Base-by-base conservation (phyloP, 2,113 vertebrate species). In the Excalfactoria chinensis region DNA sequence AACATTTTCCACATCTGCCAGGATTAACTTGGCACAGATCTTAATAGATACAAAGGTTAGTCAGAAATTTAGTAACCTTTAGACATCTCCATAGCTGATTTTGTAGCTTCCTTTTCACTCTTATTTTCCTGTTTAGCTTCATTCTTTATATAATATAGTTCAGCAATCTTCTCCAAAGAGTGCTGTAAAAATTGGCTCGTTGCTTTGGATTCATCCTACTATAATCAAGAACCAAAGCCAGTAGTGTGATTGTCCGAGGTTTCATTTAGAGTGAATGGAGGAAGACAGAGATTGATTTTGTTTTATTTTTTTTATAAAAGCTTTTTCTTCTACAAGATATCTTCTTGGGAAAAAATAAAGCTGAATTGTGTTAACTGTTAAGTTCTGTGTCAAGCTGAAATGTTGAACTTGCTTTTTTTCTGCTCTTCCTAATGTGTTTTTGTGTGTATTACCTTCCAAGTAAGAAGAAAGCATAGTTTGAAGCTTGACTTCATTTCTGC, bases 391-490 rank as follows among this genome's bases (percentile, higher is more conserved):
- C 64, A n/a, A 86, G n/a, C 48, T 90, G 43, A 75, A 90, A 68
- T 78, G 78, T 12, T 48, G 81, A 86, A 86, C 62, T 81, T 35
- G 37, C 5, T 23, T 90, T 87, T 30, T 90, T 95, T 23, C 44
- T 87, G 5, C 58, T 80, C 21, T 53, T 92, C 80, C 88, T 90
- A 60, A n/a, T 63, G 49, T 46, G 41, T 41, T 20, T 7, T 21
- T 4, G 5, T 80, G 35, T 79, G 21, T 11, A 71, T 79, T 78
- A 64, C 25, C 20, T 86, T 93, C 73, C 17, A 55, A 88, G 9
- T 49, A 88, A 87, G 79, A 83, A 83, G 60, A 64, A 86, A 84
- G 83, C 80, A 21, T 34, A 74, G 17, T 90, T 84, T 86, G 48
- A 80, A 94, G 66, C 60, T 90, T 88, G 69, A 72, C 35, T 88